Evolutionary conservation across 2,797 vertebrate genomes (phyloP).

Genomic region (Morelia viridis): DNA sequence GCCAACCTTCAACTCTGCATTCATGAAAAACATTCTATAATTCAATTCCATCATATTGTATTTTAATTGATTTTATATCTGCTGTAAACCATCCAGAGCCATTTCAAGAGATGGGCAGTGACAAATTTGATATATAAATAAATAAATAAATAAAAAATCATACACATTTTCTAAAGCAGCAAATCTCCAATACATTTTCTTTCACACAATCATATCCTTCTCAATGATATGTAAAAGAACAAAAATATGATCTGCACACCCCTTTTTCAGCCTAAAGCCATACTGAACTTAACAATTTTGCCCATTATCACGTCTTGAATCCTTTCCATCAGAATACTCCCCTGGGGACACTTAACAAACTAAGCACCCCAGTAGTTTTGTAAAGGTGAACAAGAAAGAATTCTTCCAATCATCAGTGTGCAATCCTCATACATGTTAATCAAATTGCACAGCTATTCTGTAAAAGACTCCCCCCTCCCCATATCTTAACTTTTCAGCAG

Average conservation of each 20-base stretch:
- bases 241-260: not conserved
- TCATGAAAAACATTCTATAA: not conserved
- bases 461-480: not conserved
- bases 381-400: not conserved
- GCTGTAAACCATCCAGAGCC: too few species aligned
- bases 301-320: not conserved
- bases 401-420: not conserved
- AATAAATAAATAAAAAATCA: not conserved
- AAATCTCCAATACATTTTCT: not conserved
- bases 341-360: not conserved
- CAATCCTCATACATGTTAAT: not conserved
- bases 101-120: too few species aligned
- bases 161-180: not conserved
- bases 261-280: not conserved
- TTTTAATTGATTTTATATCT: too few species aligned
- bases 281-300: not conserved
- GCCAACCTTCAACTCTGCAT: not conserved
- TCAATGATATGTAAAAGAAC: not conserved
- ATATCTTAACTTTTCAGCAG: not conserved
- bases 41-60: not conserved
- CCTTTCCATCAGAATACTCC: not conserved
- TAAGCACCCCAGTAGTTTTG: not conserved
- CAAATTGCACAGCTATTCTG: not conserved
- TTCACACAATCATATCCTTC: not conserved
- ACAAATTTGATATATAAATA: too few species aligned